Evolutionary conservation across 2,888 invertebrate genomes (phyloP), one percentile per base, ranked within the genome.

Genomic region (Idaea dimidiata): DNA sequence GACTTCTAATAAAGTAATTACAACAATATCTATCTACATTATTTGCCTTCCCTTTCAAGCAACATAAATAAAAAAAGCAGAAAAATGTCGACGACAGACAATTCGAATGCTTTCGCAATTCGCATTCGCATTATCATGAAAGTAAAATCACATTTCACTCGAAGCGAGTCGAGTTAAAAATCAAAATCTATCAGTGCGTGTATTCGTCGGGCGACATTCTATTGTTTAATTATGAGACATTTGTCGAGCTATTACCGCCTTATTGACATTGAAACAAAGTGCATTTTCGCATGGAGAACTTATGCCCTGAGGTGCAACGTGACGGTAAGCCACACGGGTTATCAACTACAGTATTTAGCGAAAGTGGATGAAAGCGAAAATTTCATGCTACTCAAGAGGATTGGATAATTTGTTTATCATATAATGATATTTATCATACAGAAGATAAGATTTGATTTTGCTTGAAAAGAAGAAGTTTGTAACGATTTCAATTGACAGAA

Each of bases 291-390:
- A 6, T 54, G 55, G n/a, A 32, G 1, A 10, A 56, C 18, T 56
- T 67, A 61, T 71, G 69, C 70, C 72, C 67, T 53, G 69, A 67
- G 73, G 70, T 67, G 63, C 67, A 67, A 67, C 73, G 73, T 73
- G 72, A 69, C 67, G 65, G 43, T 43, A 43, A 14, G 14, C 43
- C 67, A 62, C 62, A 54, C 67, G 18, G 69, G 24, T 24, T 24
- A 24, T 24, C 24, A 24, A 24, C 24, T 3, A 43, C 43, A 61
- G 74, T 74, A 75, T 76, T 76, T 76, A 76, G 76, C 76, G 76
- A 76, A 76, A 76, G 76, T 75, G 70, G 72, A 73, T 70, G 76
- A 75, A 75, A 76, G 76, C 72, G 76, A 73, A 73, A 72, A 69
- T 69, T 72, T 70, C 67, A 72, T 67, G 68, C 65, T 67, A 63